Conservation (phyloP, 2,113 vertebrate genomes). For the Sigmodon hispidus region DNA sequence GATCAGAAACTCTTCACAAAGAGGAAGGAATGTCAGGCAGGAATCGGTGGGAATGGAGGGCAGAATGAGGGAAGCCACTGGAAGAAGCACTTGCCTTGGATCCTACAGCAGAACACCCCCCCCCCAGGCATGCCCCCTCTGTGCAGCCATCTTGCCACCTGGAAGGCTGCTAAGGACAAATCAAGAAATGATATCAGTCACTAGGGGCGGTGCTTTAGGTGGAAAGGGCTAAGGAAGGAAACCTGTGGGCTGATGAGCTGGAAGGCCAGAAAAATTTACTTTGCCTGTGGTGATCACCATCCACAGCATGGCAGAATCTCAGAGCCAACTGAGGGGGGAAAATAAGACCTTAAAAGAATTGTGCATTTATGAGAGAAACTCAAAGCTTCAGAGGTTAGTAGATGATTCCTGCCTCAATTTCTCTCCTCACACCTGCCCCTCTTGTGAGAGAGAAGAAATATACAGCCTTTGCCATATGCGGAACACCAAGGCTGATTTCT, state of each 20-base stretch:
- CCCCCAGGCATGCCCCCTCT: background rate
- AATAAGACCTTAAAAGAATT: background rate
- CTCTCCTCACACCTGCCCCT: background rate
- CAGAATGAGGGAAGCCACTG: too few relatives aligned
- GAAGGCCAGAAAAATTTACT: background rate
- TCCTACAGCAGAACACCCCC: fast-evolving
- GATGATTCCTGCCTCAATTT: background rate
- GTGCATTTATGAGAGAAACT: background rate
- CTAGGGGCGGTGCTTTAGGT: background rate
- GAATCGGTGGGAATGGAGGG: background rate
- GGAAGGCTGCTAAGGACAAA: background rate
- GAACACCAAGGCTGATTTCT: background rate
- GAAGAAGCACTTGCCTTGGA: fast-evolving
- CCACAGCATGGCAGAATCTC: background rate
- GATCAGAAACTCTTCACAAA: background rate
- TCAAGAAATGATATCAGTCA: background rate
- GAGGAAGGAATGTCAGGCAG: background rate
- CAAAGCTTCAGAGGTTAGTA: background rate
- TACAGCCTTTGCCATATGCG: too few relatives aligned
- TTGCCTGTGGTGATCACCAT: background rate
- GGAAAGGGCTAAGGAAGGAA: fast-evolving
- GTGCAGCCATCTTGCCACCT: background rate
- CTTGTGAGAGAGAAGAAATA: background rate
- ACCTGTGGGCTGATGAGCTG: background rate
- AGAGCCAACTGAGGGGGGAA: background rate